Percentiles rank a stretch among this genome's conserved stretches.
phyloP scores from a whole-genome alignment of 2,888 invertebrate genomes.

The Eupithecia subfuscata region DNA sequence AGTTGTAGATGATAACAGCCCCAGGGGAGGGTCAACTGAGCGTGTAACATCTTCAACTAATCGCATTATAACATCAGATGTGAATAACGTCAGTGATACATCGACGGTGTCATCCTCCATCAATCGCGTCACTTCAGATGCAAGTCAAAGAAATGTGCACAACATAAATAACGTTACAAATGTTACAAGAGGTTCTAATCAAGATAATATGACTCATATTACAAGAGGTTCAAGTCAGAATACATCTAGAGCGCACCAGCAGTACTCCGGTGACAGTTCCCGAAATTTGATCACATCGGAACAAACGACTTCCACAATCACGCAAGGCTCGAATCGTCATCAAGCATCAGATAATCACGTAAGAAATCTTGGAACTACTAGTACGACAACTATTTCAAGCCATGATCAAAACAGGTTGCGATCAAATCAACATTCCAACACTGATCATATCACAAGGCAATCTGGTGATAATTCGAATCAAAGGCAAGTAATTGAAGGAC shows the following conservation, averaged over 20 bases:
- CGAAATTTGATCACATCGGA: conserved; percentile 51
- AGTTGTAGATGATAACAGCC: conserved; percentile 49
- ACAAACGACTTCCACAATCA: conserved; percentile 50
- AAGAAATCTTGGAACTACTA: conserved; percentile 47
- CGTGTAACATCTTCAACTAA: conserved; percentile 55
- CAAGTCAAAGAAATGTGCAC: conserved; percentile 48
- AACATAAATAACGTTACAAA: conserved; percentile 35
- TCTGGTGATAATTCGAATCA: conserved; percentile 52
- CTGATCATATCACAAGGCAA: conserved; percentile 46
- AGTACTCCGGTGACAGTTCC: conserved; percentile 48
- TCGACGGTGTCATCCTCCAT: conserved; percentile 37
- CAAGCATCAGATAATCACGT: conserved; percentile 47
- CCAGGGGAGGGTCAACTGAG: conserved; percentile 57
- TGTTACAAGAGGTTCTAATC: conserved; percentile 52
- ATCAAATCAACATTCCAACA: conserved; percentile 55
- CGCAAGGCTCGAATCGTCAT: conserved; percentile 47
- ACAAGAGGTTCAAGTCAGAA: conserved; percentile 56
- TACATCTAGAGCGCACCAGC: conserved; percentile 55
- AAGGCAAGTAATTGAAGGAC: conserved; percentile 36
- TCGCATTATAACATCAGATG: conserved; percentile 49
- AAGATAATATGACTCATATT: conserved; percentile 49
- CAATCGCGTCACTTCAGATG: conserved; percentile 51
- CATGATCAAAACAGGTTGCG: conserved; percentile 53
- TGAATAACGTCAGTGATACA: conserved; percentile 39
- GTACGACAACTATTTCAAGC: conserved; percentile 45